phyloP scores from a whole-genome alignment of 2,888 invertebrate genomes.

The Leucoma salicis region DNA sequence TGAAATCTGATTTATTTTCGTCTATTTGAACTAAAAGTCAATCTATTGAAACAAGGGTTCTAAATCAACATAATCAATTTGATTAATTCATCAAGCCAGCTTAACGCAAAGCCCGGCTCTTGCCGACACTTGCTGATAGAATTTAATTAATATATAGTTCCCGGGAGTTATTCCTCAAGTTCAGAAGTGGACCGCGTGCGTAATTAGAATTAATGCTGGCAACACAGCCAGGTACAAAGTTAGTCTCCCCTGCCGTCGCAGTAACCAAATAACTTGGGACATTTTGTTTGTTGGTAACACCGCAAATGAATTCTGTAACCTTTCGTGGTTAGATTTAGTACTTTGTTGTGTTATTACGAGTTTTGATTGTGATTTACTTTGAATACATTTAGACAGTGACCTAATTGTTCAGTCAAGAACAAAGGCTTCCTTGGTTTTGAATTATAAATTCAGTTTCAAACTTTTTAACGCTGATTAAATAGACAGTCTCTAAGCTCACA shows the following conservation, averaged over 20 bases:
- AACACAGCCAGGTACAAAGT: slow-evolving; percentile 32
- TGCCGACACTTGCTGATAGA: slow-evolving; percentile 39
- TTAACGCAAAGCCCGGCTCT: slow-evolving; percentile 13
- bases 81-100: slow-evolving; percentile 23
- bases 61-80: slow-evolving; percentile 21
- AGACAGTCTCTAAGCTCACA: neutral
- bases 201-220: slow-evolving; percentile 52
- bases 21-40: slow-evolving; percentile 1
- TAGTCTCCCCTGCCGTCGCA: slow-evolving; percentile 25
- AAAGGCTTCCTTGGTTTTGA: slow-evolving; percentile 13
- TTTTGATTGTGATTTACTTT: neutral
- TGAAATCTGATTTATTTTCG: neutral
- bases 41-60: slow-evolving; percentile 5
- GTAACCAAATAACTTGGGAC: slow-evolving; percentile 26
- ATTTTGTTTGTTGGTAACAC: slow-evolving; percentile 28
- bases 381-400: neutral
- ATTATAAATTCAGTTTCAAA: slow-evolving; percentile 11
- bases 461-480: neutral
- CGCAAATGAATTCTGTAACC: slow-evolving; percentile 30
- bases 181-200: slow-evolving; percentile 41
- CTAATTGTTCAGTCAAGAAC: neutral
- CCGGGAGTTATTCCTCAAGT: slow-evolving; percentile 46
- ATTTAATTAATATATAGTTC: slow-evolving; percentile 61
- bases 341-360: neutral
- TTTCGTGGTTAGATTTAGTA: slow-evolving; percentile 3